A percentile compares a stretch with the other conserved stretches of the same genome.
Conservation (phyloP, 2,888 invertebrate genomes). For the Leptinotarsa haldemani region DNA sequence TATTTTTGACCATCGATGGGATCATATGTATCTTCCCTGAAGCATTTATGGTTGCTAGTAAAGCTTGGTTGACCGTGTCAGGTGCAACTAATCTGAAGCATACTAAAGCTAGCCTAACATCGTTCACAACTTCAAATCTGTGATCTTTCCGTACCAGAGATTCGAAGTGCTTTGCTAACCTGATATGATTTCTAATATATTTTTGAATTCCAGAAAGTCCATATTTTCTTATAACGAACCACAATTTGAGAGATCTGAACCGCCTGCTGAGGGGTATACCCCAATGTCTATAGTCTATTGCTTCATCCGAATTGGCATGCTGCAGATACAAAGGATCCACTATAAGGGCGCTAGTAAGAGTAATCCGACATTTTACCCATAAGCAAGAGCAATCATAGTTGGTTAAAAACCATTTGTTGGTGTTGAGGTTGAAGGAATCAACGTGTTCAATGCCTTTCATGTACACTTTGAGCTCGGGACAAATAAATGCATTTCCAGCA, state of each 20-base stretch:
- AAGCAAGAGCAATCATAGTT: constrained; percentile 88
- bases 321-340: constrained; percentile 89
- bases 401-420: constrained; percentile 88
- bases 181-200: constrained; percentile 86
- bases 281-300: constrained; percentile 84
- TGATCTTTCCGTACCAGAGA: constrained; percentile 74
- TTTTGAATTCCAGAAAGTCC: constrained; percentile 84
- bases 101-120: constrained; percentile 80
- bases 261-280: constrained; percentile 87
- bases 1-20: constrained; percentile 80
- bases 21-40: constrained; percentile 90
- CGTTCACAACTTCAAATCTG: constrained; percentile 82
- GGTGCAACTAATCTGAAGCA: constrained; percentile 80
- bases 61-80: constrained; percentile 78
- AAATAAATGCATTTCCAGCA: constrained; percentile 87
- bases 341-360: constrained; percentile 83
- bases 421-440: constrained; percentile 88
- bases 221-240: constrained; percentile 87
- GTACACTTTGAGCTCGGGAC: constrained; percentile 81
- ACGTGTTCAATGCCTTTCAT: constrained; percentile 79
- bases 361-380: constrained; percentile 83
- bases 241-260: constrained; percentile 87
- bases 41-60: constrained; percentile 83
- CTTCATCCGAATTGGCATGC: constrained; percentile 80
- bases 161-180: constrained; percentile 81